A percentile compares a stretch with the other conserved stretches of the same genome.
These are phyloP conservation scores for Leucozona laternaria DNA, from an alignment of 2,888 invertebrate genomes.

Conservation along the genomic window DNA sequence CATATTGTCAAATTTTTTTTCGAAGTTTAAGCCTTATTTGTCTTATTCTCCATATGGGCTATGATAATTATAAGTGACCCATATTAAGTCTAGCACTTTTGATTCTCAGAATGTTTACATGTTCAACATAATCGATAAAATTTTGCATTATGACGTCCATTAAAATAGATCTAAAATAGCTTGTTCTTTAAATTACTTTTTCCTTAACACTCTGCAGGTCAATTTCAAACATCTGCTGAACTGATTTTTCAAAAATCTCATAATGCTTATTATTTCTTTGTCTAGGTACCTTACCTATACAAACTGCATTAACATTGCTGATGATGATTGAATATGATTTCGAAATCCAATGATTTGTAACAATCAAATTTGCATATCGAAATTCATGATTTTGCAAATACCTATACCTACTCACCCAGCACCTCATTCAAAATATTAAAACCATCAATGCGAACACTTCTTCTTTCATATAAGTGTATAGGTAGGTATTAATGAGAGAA, in stretches of 20 bases:
- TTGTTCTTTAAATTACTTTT: background rate
- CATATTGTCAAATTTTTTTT: too few species aligned
- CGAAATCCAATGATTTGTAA: slow-evolving; percentile 64
- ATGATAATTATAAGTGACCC: too few species aligned
- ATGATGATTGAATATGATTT: slow-evolving; percentile 26
- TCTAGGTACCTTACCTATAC: too few species aligned
- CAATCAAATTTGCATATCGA: slow-evolving; percentile 65
- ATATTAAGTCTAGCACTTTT: too few species aligned
- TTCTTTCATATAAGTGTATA: background rate
- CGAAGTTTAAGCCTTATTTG: too few species aligned
- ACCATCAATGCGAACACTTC: slow-evolving; percentile 1
- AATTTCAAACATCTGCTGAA: background rate
- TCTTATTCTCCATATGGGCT: too few species aligned
- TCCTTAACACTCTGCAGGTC: background rate
- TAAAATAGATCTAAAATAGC: background rate
- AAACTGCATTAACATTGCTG: background rate
- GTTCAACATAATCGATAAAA: background rate
- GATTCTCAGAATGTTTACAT: background rate
- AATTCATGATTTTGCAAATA: too few species aligned
- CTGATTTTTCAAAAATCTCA: background rate
- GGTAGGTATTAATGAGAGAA: background rate
- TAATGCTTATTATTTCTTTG: background rate
- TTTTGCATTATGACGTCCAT: background rate
- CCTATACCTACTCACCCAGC: too few species aligned
- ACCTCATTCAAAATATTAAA: slow-evolving; percentile 7